Evolutionary conservation across 37 sponge, comb jelly and placozoan genomes (phyloP).

Genomic region (Ianthella basta): DNA sequence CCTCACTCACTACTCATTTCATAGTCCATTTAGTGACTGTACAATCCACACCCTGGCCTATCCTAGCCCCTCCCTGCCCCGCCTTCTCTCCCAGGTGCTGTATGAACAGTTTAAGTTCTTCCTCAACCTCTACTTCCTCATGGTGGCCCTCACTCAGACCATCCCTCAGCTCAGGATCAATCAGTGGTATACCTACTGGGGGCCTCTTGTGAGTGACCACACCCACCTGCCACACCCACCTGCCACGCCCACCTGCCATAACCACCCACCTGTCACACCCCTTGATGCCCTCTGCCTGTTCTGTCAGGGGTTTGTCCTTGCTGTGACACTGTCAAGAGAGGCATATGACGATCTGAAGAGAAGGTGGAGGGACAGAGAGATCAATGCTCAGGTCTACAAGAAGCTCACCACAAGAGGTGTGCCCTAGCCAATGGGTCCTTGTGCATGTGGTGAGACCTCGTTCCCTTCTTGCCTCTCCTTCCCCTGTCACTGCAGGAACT

Average conservation of each 20-base stretch:
- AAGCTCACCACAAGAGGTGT: conserved; percentile 77
- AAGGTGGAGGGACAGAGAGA: conserved; percentile 75
- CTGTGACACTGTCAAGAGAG: conserved; percentile 86
- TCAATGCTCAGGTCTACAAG: conserved; percentile 77
- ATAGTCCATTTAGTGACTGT: not conserved
- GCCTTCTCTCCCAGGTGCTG: conserved; percentile 54
- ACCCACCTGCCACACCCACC: not conserved
- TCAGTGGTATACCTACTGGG: conserved; percentile 95
- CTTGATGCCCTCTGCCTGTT: too few relatives aligned
- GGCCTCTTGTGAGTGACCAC: conserved; percentile 68
- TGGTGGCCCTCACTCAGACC: conserved; percentile 86
- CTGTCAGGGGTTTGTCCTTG: conserved; percentile 86
- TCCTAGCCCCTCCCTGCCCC: not conserved
- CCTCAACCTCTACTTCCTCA: conserved; percentile 92
- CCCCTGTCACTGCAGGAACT: conserved; percentile 37
- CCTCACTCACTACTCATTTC: not conserved
- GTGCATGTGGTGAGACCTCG: not conserved
- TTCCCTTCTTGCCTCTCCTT: not conserved
- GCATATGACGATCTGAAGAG: conserved; percentile 90
- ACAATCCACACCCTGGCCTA: not conserved
- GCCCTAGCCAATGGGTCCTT: not conserved
- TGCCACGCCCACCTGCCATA: not conserved
- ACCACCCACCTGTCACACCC: not conserved
- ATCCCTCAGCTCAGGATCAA: conserved; percentile 85
- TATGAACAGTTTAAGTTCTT: conserved; percentile 96